Percentiles rank a stretch among this genome's conserved stretches.
Conservation (phyloP, 2,113 vertebrate species). For the Passer domesticus region DNA sequence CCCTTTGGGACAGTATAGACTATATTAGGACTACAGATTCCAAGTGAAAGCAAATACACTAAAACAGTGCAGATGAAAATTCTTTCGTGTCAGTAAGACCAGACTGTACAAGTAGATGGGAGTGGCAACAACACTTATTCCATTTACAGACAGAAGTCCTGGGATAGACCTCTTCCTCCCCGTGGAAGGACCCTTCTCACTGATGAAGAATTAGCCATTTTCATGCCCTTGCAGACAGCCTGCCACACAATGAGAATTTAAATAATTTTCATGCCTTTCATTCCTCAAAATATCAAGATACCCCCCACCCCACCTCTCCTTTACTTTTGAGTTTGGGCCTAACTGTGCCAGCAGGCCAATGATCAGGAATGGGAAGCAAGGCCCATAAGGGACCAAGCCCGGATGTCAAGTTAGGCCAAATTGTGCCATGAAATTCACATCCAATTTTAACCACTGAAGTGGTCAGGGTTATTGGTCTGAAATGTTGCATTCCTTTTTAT, state of each 20-base stretch:
- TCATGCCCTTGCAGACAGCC: neutral
- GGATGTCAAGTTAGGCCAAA: neutral
- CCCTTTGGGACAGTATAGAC: neutral
- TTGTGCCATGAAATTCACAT: neutral
- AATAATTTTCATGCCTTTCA: neutral
- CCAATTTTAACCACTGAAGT: neutral
- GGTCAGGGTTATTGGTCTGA: neutral
- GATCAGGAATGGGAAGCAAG: neutral
- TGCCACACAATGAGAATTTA: neutral
- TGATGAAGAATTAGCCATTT: neutral
- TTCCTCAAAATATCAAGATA: neutral
- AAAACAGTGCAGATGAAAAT: neutral
- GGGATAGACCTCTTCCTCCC: neutral
- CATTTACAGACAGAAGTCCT: neutral
- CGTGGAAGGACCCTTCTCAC: accelerated
- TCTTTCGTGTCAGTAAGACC: neutral
- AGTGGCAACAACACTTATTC: neutral
- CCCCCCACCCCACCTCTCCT: too few species aligned
- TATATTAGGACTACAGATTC: neutral
- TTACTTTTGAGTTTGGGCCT: neutral
- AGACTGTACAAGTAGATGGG: neutral
- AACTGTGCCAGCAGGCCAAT: neutral
- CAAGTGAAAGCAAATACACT: neutral
- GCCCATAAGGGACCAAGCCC: neutral
- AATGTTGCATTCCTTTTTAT: neutral